Evolutionary conservation across 2,113 vertebrate species (phyloP).

Genomic region (Okapia johnstoni): DNA sequence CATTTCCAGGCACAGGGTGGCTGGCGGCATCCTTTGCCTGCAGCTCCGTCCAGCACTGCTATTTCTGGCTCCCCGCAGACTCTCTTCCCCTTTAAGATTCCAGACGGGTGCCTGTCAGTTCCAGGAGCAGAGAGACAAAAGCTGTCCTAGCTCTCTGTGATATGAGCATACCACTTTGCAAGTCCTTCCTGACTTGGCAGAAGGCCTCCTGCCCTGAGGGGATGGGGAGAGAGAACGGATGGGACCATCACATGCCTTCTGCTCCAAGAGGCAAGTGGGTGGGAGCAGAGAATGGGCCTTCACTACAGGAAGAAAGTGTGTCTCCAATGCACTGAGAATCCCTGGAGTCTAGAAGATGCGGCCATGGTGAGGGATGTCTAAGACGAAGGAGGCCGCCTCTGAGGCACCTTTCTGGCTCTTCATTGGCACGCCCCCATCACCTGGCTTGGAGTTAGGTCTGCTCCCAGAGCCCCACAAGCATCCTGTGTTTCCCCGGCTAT

Average conservation of each 20-base stretch:
- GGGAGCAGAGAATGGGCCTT: background rate
- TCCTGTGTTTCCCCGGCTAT: fast-evolving
- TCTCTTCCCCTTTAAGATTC: background rate
- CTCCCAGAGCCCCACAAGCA: background rate
- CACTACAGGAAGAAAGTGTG: background rate
- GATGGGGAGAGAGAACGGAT: fast-evolving
- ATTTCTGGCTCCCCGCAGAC: background rate
- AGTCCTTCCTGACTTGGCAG: background rate
- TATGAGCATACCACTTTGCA: background rate
- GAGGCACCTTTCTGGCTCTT: background rate
- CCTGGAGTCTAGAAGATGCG: background rate
- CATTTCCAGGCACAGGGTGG: background rate
- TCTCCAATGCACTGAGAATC: background rate
- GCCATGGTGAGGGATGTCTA: fast-evolving
- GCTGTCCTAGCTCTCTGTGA: background rate
- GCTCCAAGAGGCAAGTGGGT: background rate
- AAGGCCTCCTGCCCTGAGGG: background rate
- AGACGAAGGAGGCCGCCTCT: background rate
- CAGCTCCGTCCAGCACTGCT: background rate
- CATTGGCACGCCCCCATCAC: no score
- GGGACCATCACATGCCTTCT: background rate
- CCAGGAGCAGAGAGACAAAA: background rate
- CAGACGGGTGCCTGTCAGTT: background rate
- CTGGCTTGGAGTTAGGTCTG: background rate
- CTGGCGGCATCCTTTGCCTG: background rate